phyloP scores from a whole-genome alignment of 2,113 vertebrate genomes.

The Capricornis sumatraensis region DNA sequence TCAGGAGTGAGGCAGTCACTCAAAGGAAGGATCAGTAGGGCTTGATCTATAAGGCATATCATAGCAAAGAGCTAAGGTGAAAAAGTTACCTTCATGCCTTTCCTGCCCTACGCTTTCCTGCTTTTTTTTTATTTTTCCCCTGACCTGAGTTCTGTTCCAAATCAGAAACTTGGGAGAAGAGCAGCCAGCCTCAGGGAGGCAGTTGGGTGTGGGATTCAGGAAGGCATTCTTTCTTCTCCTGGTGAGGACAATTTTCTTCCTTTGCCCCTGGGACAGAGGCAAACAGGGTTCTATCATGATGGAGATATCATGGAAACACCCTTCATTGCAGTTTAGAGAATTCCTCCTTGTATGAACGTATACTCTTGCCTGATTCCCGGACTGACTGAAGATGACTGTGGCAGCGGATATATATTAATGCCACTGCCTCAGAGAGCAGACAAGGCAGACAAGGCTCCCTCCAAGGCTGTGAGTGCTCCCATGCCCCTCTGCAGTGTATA shows the following conservation, averaged over 20 bases:
- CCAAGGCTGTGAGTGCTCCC: neutral
- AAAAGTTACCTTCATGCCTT: neutral
- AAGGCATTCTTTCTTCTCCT: neutral
- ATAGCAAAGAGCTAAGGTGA: neutral
- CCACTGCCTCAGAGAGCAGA: neutral
- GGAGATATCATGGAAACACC: neutral
- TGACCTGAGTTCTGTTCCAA: neutral
- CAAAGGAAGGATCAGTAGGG: neutral
- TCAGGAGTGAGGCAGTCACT: neutral
- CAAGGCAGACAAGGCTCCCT: neutral
- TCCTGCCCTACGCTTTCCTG: neutral
- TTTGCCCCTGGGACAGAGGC: neutral
- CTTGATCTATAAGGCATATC: neutral
- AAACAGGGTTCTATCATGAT: neutral
- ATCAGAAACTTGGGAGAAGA: neutral
- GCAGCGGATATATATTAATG: neutral
- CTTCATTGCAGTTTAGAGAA: neutral
- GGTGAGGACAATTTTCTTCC: neutral
- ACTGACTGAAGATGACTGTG: neutral
- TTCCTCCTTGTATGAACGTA: neutral
- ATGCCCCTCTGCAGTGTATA: accelerated
- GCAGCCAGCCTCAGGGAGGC: neutral
- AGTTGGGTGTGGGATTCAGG: neutral
- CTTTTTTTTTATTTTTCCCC: neutral
- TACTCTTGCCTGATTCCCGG: neutral